A percentile compares a stretch with the other conserved stretches of the same genome.
phyloP scores from a whole-genome alignment of 2,113 vertebrate species.

The Eublepharis macularius region DNA sequence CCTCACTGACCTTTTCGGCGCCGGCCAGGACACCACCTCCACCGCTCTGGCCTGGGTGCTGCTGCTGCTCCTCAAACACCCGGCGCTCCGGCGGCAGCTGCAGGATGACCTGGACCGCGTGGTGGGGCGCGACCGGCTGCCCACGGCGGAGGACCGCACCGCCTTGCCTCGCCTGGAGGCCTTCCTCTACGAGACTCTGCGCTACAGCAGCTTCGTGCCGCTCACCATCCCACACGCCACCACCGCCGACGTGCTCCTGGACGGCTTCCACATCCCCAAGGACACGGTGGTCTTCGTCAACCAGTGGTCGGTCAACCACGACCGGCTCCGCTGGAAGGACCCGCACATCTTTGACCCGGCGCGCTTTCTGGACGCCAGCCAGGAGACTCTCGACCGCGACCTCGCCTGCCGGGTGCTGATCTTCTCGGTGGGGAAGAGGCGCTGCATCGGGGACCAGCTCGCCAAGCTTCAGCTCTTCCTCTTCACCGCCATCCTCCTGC shows the following conservation, averaged over 20 bases:
- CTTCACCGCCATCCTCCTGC: constrained; percentile 80
- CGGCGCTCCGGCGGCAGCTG: constrained; percentile 74
- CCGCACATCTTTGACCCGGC: constrained; percentile 80
- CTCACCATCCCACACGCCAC: constrained; percentile 89
- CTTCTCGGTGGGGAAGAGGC: constrained; percentile 83
- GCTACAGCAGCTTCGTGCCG: constrained; percentile 88
- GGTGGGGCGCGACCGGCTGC: constrained; percentile 79
- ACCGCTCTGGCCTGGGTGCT: constrained; percentile 81
- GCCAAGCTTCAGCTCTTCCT: constrained; percentile 84
- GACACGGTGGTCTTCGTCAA: constrained; percentile 88
- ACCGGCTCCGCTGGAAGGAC: constrained; percentile 81
- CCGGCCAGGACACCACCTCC: constrained; percentile 85
- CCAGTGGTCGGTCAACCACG: constrained; percentile 90
- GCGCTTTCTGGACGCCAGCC: constrained; percentile 77
- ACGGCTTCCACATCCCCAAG: constrained; percentile 83
- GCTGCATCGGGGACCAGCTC: constrained; percentile 85
- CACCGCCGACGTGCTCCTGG: constrained; percentile 80
- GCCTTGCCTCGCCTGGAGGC: constrained; percentile 79
- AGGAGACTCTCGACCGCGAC: constrained; percentile 71
- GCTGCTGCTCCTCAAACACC: constrained; percentile 81
- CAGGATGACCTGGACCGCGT: constrained; percentile 81
- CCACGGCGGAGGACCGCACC: constrained; percentile 73
- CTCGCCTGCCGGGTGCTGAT: constrained; percentile 78
- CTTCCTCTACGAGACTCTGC: constrained; percentile 86
- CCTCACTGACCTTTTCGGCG: constrained; percentile 83